Conservation (phyloP, 2,888 invertebrate species). For the Noctua janthina region DNA sequence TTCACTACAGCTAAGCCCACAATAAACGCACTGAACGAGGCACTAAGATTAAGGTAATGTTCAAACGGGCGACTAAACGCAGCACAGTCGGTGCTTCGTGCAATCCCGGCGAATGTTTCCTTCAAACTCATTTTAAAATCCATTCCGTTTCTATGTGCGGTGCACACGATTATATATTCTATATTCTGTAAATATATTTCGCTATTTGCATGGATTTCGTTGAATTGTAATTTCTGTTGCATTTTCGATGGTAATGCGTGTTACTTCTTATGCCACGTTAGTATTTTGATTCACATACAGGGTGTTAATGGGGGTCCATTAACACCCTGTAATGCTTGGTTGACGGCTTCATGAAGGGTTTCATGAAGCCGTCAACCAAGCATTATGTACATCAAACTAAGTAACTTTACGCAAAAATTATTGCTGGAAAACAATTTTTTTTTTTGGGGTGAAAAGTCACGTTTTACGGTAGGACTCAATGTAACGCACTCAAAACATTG, state of each 20-base stretch:
- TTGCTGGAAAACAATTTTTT: no score
- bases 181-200: slow-evolving; percentile 46
- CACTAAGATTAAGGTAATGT: slow-evolving; percentile 56
- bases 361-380: no score
- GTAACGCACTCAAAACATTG: no score
- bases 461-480: no score
- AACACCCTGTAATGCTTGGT: no score
- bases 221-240: slow-evolving; percentile 35
- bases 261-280: neutral
- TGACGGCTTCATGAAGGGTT: no score
- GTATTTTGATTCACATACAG: neutral
- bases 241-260: neutral
- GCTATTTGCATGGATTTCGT: slow-evolving; percentile 22
- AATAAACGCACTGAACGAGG: slow-evolving; percentile 37
- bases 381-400: no score
- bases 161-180: slow-evolving; percentile 36
- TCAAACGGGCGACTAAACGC: slow-evolving; percentile 25
- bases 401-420: no score
- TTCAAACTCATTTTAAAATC: slow-evolving; percentile 74
- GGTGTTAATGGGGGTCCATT: no score
- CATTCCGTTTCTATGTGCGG: slow-evolving; percentile 71
- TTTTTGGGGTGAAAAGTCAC: no score
- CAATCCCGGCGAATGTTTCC: slow-evolving; percentile 58
- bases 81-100: slow-evolving; percentile 9
- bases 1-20: slow-evolving; percentile 19